A percentile compares a stretch with the other conserved stretches of the same genome.
phyloP scores from a whole-genome alignment of 2,888 invertebrate genomes.

The Rhagonycha fulva region DNA sequence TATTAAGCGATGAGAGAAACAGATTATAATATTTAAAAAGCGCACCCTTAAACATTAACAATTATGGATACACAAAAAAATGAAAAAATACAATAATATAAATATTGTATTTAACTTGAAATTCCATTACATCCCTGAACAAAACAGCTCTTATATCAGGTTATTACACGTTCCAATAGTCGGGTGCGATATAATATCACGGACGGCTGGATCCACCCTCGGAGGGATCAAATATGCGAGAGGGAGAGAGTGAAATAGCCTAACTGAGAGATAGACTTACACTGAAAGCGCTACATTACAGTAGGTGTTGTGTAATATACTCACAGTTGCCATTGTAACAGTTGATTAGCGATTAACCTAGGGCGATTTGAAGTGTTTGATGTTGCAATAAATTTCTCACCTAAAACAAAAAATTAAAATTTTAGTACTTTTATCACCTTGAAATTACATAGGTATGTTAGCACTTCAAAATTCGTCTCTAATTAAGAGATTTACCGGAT shows the following conservation, averaged over 20 bases:
- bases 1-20: neutral
- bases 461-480: neutral
- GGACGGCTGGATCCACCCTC: constrained; percentile 41
- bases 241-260: constrained; percentile 22
- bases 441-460: neutral
- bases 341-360: constrained; percentile 51
- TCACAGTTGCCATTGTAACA: constrained; percentile 51
- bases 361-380: constrained; percentile 36
- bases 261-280: constrained; percentile 20
- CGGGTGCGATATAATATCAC: constrained; percentile 50
- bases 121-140: constrained; percentile 25
- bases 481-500: neutral
- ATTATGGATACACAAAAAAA: neutral
- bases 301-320: constrained; percentile 51
- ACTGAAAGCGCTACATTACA: constrained; percentile 29
- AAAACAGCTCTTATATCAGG: constrained; percentile 32
- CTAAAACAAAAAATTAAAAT: constrained; percentile 40
- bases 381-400: constrained; percentile 46
- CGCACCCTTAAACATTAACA: neutral
- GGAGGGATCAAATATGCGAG: constrained; percentile 28
- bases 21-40: neutral
- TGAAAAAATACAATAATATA: constrained; percentile 7
- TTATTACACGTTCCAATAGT: constrained; percentile 52
- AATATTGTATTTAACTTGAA: constrained; percentile 21
- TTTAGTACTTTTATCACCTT: constrained; percentile 17